Evolutionary conservation across 1,140 invertebrate species (phyloP).

Genomic region (Armadillidium nasatum): DNA sequence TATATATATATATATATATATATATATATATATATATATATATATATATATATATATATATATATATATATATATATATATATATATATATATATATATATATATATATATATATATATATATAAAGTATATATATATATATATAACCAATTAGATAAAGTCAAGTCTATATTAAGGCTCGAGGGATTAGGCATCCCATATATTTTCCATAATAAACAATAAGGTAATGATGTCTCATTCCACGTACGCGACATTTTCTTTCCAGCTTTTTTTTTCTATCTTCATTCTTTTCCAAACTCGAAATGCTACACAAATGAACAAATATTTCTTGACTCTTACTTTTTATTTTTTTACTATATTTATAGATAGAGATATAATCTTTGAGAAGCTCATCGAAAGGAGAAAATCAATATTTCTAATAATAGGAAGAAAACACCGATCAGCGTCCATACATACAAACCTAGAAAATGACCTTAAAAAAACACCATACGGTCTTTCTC

Average conservation of each 20-base stretch:
- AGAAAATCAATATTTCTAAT: constrained; percentile 8
- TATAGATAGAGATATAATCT: not conserved
- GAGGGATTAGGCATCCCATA: not conserved
- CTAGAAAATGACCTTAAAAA: constrained; percentile 1
- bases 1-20: not conserved
- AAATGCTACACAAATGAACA: too few species aligned
- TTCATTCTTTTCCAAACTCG: too few species aligned
- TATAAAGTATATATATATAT: not conserved
- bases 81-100: not conserved
- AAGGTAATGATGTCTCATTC: not conserved
- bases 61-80: not conserved
- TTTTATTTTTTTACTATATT: too few species aligned
- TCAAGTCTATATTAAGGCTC: not conserved
- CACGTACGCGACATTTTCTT: not conserved
- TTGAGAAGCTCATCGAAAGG: not conserved
- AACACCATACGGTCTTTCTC: not conserved
- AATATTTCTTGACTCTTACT: too few species aligned
- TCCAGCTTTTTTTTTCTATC: too few species aligned
- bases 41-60: not conserved
- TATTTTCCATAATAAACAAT: constrained; percentile 1
- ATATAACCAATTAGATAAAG: not conserved
- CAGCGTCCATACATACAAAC: not conserved
- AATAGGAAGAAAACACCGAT: not conserved
- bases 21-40: not conserved
- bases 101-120: not conserved